phyloP scores from a whole-genome alignment of 2,888 invertebrate species.

The Stramonita haemastoma region DNA sequence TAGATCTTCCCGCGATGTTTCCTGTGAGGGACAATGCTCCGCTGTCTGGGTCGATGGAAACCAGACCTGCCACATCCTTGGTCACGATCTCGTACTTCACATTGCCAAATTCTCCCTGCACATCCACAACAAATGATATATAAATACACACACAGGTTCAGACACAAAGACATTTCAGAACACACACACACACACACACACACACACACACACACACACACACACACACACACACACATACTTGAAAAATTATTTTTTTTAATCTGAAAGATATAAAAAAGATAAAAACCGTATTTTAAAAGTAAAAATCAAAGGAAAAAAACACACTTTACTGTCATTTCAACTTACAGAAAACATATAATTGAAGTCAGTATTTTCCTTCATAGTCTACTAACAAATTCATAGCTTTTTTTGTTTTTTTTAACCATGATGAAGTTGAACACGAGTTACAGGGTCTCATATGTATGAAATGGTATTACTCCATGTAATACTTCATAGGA shows the following conservation, averaged over 20 bases:
- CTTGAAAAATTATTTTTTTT: no score
- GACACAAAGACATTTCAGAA: background rate
- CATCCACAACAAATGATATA: background rate
- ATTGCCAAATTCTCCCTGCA: slow-evolving; percentile 30
- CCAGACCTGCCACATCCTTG: slow-evolving; percentile 35
- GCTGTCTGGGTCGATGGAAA: slow-evolving; percentile 49
- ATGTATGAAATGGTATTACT: no score
- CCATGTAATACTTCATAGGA: no score
- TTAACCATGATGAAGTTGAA: no score
- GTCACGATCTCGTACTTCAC: slow-evolving; percentile 37
- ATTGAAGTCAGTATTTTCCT: no score
- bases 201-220: background rate
- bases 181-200: background rate
- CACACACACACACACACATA: background rate
- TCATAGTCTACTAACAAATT: no score
- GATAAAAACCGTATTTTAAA: background rate
- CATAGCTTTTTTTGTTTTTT: no score
- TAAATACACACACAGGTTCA: background rate
- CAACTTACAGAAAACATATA: no score
- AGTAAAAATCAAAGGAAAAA: background rate
- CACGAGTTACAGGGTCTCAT: no score
- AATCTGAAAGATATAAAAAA: background rate
- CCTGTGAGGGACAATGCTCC: slow-evolving; percentile 55
- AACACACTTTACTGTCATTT: background rate
- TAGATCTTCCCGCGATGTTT: slow-evolving; percentile 18